phyloP scores from a whole-genome alignment of 2,888 invertebrate genomes.

The Melolontha melolontha region DNA sequence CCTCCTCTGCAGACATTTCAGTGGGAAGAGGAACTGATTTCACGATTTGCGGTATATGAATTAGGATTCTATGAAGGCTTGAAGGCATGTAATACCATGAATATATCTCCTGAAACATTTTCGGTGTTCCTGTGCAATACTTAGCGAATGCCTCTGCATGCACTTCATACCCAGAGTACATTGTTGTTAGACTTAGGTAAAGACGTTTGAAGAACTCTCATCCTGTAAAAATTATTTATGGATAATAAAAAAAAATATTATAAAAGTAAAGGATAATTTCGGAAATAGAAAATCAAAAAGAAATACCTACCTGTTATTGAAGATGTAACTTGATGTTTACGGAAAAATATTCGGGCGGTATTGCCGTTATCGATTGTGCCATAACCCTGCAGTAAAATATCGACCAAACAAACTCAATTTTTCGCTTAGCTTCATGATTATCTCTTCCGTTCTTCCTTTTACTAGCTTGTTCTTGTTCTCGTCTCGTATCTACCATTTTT shows the following conservation, averaged over 20 bases:
- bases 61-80: constrained; percentile 5
- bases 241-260: not conserved
- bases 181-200: constrained; percentile 2
- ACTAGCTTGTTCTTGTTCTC: no score
- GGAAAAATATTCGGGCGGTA: no score
- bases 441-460: not conserved
- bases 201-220: constrained; percentile 4
- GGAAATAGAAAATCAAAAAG: not conserved
- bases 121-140: not conserved
- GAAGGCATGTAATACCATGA: not conserved
- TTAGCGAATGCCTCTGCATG: no score
- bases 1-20: not conserved
- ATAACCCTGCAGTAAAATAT: no score
- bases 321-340: constrained; percentile 40
- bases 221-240: not conserved
- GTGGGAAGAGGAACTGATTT: not conserved
- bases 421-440: constrained; percentile 5
- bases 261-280: not conserved
- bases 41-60: constrained; percentile 3
- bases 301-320: constrained; percentile 41
- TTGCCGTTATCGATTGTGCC: no score
- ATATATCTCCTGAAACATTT: no score
- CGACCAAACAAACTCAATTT: constrained; percentile 37
- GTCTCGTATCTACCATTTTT: not conserved
- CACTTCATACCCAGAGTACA: no score